Evolutionary conservation across 2,797 vertebrate genomes (phyloP).

Genomic region (Pelodytes ibericus): DNA sequence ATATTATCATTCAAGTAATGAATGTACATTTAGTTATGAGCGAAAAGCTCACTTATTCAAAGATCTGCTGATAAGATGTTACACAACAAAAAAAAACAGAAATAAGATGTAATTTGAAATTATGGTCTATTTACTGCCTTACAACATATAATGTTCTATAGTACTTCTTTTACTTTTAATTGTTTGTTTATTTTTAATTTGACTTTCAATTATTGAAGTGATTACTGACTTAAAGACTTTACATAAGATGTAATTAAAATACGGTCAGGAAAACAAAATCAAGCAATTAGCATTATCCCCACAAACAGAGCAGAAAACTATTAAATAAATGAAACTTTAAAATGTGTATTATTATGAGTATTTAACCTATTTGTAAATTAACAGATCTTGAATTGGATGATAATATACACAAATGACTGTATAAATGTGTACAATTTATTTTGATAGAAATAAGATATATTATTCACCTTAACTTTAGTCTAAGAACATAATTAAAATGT

Average conservation of each 20-base stretch:
- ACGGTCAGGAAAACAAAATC: slow-evolving; percentile 26
- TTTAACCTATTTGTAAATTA: background rate
- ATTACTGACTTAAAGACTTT: slow-evolving; percentile 42
- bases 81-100: background rate
- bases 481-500: too few species aligned
- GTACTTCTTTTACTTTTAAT: slow-evolving; percentile 5
- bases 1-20: too few species aligned
- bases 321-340: slow-evolving; percentile 34
- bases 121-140: background rate
- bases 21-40: too few species aligned
- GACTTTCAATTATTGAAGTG: slow-evolving; percentile 36
- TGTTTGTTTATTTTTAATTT: slow-evolving; percentile 34
- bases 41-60: too few species aligned
- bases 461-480: background rate
- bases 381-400: background rate
- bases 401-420: background rate
- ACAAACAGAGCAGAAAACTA: slow-evolving; percentile 25
- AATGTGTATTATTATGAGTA: background rate
- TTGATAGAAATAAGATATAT: background rate
- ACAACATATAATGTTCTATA: background rate
- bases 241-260: slow-evolving; percentile 43
- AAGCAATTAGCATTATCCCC: slow-evolving; percentile 37
- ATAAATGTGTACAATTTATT: background rate
- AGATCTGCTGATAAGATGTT: background rate
- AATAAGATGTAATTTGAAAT: background rate